Base-by-base conservation (phyloP, 2,113 vertebrate genomes). In the Hemicordylus capensis region DNA sequence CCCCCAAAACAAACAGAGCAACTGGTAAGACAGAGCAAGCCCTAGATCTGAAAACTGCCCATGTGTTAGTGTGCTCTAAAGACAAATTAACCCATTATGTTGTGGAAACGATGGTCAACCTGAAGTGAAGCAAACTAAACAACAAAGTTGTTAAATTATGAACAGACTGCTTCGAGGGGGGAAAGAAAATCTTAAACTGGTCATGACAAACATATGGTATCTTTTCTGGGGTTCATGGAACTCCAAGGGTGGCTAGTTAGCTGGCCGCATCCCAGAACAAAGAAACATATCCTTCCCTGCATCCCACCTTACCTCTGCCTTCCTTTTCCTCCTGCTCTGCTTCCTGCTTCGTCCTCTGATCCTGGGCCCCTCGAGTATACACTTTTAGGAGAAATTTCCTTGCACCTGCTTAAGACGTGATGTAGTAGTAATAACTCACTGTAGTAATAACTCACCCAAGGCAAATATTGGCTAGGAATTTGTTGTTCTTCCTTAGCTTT, bases 371-470 rank as follows among this genome's bases (percentile, higher is more conserved):
- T 85, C 87, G 92, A 91, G 89, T 76, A 91, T 86, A 88, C 89
- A 85, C 88, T 89, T 94, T 76, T 84, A 87, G 82, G 91, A 94
- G 81, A 84, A 80, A 93, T 91, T 94, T 94, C 93, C 94, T 92
- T 94, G 92, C 93, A 94, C 93, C 92, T 94, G 94, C 89, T 93
- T 91, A 90, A 91, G 84, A 85, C 87, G 90, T 92, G 92, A 92
- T 87, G 82, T 94, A 93, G 74, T 19, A 24, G 89, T 85, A 92
- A 92, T 92, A 92, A 93, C 42, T 94, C 92, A 93, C 89, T 86
- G 74, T 19, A 24, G 89, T 85, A 92, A 92, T 92, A 92, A 93
- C 42, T 94, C 92, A 94, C 83, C 85, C 82, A 84, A 90, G 69
- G 58, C 78, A 81, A 81, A 81, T 90, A 51, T 61, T 90, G 78